Evolutionary conservation across 2,113 vertebrate genomes (phyloP), one percentile per base, ranked within the genome.

Genomic region (Chiloscyllium plagiosum): DNA sequence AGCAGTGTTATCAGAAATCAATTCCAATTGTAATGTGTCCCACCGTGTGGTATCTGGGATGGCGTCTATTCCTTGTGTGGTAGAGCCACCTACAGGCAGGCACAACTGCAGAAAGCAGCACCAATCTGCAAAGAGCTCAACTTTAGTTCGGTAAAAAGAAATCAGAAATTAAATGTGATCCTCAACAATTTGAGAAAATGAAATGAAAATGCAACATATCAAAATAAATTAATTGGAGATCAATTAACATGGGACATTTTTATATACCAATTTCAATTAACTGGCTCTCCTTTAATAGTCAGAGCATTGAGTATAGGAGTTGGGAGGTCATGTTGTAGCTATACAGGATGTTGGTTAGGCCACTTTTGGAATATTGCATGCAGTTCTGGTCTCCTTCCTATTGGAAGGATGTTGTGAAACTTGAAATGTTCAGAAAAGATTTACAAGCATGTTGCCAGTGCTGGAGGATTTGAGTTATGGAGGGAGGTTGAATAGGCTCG

Each of bases 31-130:
- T 20, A 66, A 68, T 37, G 29, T 66, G 61, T 22, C 61, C 37
- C 3, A 72, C 42, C 29, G 92, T 26, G 92, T 19, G 24, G 37
- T 24, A 22, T 20, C 20, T 26, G 61, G 8, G 69, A 26, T 37
- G 61, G 89, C 2, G 6, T 4, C 26, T 29, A 95, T 95, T 72
- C 68, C 94, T 95, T 95, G 94, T 95, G 94, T 17, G 20, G 94
- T 52, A 47, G 47, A 95, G 94, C 94, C 94, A 95, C 42, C 94
- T 72, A 70, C 94, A 95, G 94, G 94, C 94, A 29, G 47, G 26
- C 47, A 50, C 24, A 42, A 61, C 12, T 70, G 47, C 24, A 95
- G 42, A 52, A 72, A 52, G 22, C 19, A 47, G n/a, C 20, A 24
- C 20, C 68, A 24, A 47, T 33, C 26, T 94, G 20, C 37, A 96